These are phyloP conservation scores for Hyles euphorbiae DNA, from an alignment of 1,140 invertebrate genomes.

Conservation along the genomic window DNA sequence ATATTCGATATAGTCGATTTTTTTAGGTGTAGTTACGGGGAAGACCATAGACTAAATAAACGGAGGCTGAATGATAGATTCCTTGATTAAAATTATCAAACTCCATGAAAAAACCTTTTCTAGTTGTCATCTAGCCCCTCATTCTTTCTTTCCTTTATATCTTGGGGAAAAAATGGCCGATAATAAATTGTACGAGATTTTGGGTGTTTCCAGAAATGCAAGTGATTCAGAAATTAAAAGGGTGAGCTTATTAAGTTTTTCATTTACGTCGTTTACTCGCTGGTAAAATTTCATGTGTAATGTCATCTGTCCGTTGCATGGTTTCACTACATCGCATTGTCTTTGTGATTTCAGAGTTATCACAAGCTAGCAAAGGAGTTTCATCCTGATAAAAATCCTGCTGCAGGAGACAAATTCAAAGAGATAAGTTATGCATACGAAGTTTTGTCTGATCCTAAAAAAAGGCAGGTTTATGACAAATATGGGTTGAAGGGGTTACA, in stretches of 20 bases:
- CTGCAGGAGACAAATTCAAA: slow-evolving; percentile 90
- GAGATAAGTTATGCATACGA: slow-evolving; percentile 94
- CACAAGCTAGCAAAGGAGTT: slow-evolving; percentile 90
- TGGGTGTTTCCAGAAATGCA: slow-evolving; percentile 86
- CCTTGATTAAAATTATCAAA: slow-evolving; percentile 9
- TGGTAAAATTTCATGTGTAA: slow-evolving; percentile 13
- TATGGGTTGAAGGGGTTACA: slow-evolving; percentile 88
- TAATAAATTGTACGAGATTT: slow-evolving; percentile 88
- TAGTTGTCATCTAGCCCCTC: slow-evolving; percentile 23
- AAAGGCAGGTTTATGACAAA: slow-evolving; percentile 84
- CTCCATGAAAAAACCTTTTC: slow-evolving; percentile 14
- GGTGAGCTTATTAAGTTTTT: slow-evolving; percentile 74
- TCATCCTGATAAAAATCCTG: slow-evolving; percentile 92
- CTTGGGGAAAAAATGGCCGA: slow-evolving; percentile 77
- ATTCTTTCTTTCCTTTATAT: slow-evolving; percentile 44
- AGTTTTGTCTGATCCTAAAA: slow-evolving; percentile 84
- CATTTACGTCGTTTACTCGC: slow-evolving; percentile 9
- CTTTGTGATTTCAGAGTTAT: slow-evolving; percentile 74
- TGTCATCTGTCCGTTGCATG: slow-evolving; percentile 22
- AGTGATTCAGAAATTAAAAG: slow-evolving; percentile 91
- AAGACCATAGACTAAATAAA: slow-evolving; percentile 2
- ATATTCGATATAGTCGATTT: too few relatives aligned
- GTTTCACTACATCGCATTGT: slow-evolving; percentile 11
- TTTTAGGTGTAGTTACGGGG: too few relatives aligned
- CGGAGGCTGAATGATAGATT: neutral